Percentiles rank a stretch among this genome's conserved stretches.
These are phyloP conservation scores for Eumacrocentrus americanus DNA, from an alignment of 2,888 invertebrate species.

Conservation along the genomic window DNA sequence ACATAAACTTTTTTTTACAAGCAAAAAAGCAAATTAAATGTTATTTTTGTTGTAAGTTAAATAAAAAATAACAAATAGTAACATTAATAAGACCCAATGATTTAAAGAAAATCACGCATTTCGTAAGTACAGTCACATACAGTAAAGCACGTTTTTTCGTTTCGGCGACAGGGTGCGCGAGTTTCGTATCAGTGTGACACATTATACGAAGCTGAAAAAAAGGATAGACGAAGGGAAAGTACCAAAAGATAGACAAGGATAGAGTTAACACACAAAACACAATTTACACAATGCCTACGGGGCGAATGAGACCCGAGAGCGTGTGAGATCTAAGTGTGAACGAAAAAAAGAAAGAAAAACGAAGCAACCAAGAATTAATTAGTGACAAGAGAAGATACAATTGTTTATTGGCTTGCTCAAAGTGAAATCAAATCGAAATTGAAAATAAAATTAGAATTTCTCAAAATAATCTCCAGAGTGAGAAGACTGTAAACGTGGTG, in stretches of 20 bases:
- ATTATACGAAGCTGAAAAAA: too few species aligned
- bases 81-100: too few species aligned
- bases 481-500: not conserved
- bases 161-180: too few species aligned
- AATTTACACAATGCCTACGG: not conserved
- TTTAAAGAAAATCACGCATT: too few species aligned
- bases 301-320: not conserved
- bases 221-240: not conserved
- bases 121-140: too few species aligned
- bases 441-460: too few species aligned
- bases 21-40: too few species aligned
- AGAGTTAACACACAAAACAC: not conserved
- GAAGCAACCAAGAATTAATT: not conserved
- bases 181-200: not conserved
- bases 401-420: not conserved
- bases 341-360: not conserved
- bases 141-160: too few species aligned
- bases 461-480: too few species aligned
- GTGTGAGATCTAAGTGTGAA: not conserved
- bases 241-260: not conserved
- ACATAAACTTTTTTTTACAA: too few species aligned
- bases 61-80: too few species aligned
- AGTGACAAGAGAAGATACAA: not conserved
- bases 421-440: not conserved
- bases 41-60: too few species aligned